Percentiles rank a stretch among this genome's conserved stretches.
phyloP scores from a whole-genome alignment of 2,797 vertebrate species.

The Acrocephalus scirpaceus region DNA sequence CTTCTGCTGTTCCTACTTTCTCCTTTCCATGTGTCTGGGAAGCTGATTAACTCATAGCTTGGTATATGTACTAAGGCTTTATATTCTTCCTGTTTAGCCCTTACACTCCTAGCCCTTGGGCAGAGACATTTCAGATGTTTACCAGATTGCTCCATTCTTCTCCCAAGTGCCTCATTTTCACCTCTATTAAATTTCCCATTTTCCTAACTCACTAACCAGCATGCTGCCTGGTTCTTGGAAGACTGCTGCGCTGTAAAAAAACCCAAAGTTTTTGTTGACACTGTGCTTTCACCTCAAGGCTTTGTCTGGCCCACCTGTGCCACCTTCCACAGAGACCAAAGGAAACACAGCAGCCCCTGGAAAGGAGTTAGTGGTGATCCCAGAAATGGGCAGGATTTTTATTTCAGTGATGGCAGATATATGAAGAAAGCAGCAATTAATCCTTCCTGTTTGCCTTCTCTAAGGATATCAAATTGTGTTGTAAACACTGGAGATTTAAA shows the following conservation, averaged over 20 bases:
- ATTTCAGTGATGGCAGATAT: not conserved
- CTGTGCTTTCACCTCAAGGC: not conserved
- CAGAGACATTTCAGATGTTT: constrained; percentile 52
- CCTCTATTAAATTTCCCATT: constrained; percentile 55
- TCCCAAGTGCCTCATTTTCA: constrained; percentile 54
- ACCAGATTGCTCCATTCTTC: constrained; percentile 17
- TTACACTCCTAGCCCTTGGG: not conserved
- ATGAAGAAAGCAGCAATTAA: not conserved
- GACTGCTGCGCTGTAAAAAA: not conserved
- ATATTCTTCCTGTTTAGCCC: constrained; percentile 46
- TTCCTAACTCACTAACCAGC: constrained; percentile 36
- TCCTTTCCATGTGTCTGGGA: constrained; percentile 49
- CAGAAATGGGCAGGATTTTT: not conserved
- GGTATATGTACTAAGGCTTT: constrained; percentile 40
- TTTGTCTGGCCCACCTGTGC: not conserved
- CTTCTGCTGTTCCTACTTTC: constrained; percentile 38
- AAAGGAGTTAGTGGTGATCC: not conserved
- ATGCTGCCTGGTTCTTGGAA: constrained; percentile 16
- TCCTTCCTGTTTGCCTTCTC: constrained; percentile 9
- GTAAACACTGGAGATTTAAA: constrained; percentile 16
- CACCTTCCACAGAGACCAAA: not conserved
- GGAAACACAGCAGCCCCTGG: not conserved
- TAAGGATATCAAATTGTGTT: not conserved
- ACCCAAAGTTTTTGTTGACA: not conserved
- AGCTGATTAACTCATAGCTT: constrained; percentile 42